Percentiles rank a stretch among this genome's conserved stretches.
Conservation (phyloP, 2,797 vertebrate species). For the Tragopan temminckii region DNA sequence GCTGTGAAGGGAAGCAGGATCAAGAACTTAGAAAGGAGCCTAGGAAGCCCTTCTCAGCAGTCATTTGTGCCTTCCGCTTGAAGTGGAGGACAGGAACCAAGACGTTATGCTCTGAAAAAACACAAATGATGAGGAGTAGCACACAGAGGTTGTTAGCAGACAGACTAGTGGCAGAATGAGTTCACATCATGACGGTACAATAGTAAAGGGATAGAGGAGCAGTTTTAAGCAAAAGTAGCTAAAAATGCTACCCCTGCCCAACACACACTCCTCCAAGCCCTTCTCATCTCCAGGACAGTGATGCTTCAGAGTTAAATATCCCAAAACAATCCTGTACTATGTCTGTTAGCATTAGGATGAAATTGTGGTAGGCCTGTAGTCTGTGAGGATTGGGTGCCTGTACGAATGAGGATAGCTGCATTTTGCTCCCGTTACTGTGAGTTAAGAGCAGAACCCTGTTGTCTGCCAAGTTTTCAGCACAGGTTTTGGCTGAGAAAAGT, state of each 20-base stretch:
- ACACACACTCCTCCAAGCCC: background rate
- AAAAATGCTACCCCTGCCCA: constrained; percentile 7
- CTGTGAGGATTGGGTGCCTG: background rate
- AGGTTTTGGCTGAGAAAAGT: background rate
- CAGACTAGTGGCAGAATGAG: constrained; percentile 19
- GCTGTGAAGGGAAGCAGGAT: background rate
- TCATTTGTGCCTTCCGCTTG: background rate
- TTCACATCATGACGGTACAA: background rate
- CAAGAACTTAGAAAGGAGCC: background rate
- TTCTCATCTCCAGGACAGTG: background rate
- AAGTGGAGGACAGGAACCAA: background rate
- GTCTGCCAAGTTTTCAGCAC: background rate
- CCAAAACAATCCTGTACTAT: background rate
- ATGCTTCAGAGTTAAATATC: constrained; percentile 3
- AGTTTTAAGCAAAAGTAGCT: constrained; percentile 12
- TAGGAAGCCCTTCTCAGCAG: background rate
- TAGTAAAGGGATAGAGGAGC: background rate
- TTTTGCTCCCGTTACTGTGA: constrained; percentile 26
- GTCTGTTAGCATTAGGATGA: background rate
- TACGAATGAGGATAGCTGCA: background rate
- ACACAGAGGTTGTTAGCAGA: constrained; percentile 8
- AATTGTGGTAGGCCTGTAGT: background rate
- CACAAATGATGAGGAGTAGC: background rate
- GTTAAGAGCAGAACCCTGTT: background rate
- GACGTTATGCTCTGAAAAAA: background rate